phyloP scores from a whole-genome alignment of 2,113 vertebrate genomes.

The Ginglymostoma cirratum region DNA sequence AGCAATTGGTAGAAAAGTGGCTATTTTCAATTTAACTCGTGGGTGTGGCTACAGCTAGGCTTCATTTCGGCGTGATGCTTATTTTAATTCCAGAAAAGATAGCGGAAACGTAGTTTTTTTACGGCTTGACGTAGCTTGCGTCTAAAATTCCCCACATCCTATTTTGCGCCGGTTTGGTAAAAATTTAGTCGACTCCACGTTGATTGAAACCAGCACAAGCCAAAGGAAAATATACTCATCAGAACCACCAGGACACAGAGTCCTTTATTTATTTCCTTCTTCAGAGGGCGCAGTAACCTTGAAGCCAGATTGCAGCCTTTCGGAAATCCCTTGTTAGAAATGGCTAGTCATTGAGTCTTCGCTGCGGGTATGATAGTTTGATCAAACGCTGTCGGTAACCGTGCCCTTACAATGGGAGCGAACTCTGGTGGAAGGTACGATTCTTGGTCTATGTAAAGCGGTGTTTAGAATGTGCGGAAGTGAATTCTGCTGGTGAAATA shows the following conservation, averaged over 20 bases:
- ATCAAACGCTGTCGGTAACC: neutral
- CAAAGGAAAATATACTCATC: too few relatives aligned
- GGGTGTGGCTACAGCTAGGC: too few relatives aligned
- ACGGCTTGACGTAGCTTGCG: neutral
- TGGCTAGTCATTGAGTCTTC: neutral
- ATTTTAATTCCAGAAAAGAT: neutral
- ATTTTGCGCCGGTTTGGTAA: neutral
- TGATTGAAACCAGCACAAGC: too few relatives aligned
- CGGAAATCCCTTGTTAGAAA: neutral
- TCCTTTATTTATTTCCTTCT: neutral
- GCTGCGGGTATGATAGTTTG: neutral
- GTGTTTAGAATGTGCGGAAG: neutral
- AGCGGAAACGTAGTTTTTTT: neutral
- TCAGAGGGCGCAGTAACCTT: neutral
- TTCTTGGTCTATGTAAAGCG: neutral
- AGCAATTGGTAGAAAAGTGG: too few relatives aligned
- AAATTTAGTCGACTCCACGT: neutral
- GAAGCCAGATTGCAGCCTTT: neutral
- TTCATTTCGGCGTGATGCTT: too few relatives aligned
- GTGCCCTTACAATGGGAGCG: neutral
- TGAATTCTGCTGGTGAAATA: neutral
- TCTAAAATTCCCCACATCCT: neutral
- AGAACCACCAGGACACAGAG: too few relatives aligned
- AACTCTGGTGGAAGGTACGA: neutral
- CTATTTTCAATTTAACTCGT: too few relatives aligned